Base-by-base conservation (phyloP, 2,113 vertebrate species). In the Burhinus oedicnemus region DNA sequence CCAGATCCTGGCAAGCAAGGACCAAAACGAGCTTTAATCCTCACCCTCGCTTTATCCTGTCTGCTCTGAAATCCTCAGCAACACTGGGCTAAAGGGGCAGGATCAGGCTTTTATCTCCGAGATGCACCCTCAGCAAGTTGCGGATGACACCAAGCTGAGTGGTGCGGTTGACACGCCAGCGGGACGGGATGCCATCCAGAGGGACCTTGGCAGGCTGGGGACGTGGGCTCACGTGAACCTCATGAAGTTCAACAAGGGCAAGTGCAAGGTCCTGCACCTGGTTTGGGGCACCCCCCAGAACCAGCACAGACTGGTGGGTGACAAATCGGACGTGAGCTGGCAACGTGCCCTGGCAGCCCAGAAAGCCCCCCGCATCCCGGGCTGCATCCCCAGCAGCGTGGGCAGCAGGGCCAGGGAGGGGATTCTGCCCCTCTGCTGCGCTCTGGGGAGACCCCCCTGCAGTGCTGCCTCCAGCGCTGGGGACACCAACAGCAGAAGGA, bases 311-410 rank as follows among this genome's bases (percentile, higher is more conserved):
- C 19, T 19, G 61, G 22, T 44, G 64, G 45, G 45, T 20, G 84
- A 52, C 36, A 60, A 26, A 22, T 3, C 5, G 16, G 21, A 38
- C 14, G 15, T 13, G 34, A 64, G 8, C 29, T 0, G 1, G n/a
- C 32, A 55, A 22, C 2, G 6, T 38, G 61, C 2, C 0, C 38
- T 62, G 2, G 1, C 32, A 38, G 65, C 66, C 6, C 68, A n/a
- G 66, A 38, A 38, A 47, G 27, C 42, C 51, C 21, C 10, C 17
- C 2, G 1, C 11, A 6, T 7, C 23, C 71, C 19, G 42, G 61
- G 61, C 25, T 44, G 64, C 40, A 66, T 32, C 30, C 29, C 29
- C 42, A 66, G 40, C 11, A 44, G 47, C 12, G 4, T 36, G 45
- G 57, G 11, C 81, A 71, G 65, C 57, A n/a, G 6, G 23, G 19